A percentile compares a stretch with the other conserved stretches of the same genome.
These are phyloP conservation scores for Menidia beryllina DNA, from an alignment of 2,113 vertebrate species.

Conservation along the genomic window DNA sequence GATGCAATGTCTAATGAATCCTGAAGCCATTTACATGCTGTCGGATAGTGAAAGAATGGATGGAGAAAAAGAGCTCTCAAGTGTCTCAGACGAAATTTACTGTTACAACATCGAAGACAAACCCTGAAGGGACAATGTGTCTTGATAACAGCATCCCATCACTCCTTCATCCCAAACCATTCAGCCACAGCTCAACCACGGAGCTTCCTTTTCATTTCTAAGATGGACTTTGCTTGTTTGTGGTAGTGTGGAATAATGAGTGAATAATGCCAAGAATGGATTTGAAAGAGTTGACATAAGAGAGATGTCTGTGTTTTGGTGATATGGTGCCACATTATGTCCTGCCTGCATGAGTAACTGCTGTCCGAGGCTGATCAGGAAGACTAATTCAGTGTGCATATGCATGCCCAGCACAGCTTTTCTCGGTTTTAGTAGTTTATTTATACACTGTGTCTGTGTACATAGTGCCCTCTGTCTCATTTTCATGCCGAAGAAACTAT, in stretches of 20 bases:
- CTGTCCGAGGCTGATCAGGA: constrained; percentile 73
- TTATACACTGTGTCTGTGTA: constrained; percentile 59
- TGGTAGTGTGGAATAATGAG: constrained; percentile 34
- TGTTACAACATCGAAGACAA: constrained; percentile 30
- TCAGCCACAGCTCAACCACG: background rate
- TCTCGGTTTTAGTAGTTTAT: constrained; percentile 71
- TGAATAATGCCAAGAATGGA: constrained; percentile 33
- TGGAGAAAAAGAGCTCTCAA: constrained; percentile 15
- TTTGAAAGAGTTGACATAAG: constrained; percentile 52
- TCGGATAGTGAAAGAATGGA: constrained; percentile 24
- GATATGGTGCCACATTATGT: constrained; percentile 67
- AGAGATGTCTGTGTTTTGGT: constrained; percentile 62
- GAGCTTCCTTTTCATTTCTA: background rate
- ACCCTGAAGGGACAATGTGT: constrained; percentile 33
- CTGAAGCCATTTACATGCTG: constrained; percentile 51
- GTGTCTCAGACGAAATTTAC: constrained; percentile 60
- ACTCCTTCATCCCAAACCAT: constrained; percentile 12
- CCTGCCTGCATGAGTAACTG: constrained; percentile 52
- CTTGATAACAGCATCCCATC: constrained; percentile 37
- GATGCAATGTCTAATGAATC: constrained; percentile 54
- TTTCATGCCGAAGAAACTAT: constrained; percentile 34
- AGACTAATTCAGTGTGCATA: constrained; percentile 77
- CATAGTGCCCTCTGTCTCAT: too few species aligned
- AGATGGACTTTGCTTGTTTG: constrained; percentile 21
- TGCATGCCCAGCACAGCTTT: constrained; percentile 69